phyloP scores from a whole-genome alignment of 2,888 invertebrate species.

The Aleiodes leptofemur region DNA sequence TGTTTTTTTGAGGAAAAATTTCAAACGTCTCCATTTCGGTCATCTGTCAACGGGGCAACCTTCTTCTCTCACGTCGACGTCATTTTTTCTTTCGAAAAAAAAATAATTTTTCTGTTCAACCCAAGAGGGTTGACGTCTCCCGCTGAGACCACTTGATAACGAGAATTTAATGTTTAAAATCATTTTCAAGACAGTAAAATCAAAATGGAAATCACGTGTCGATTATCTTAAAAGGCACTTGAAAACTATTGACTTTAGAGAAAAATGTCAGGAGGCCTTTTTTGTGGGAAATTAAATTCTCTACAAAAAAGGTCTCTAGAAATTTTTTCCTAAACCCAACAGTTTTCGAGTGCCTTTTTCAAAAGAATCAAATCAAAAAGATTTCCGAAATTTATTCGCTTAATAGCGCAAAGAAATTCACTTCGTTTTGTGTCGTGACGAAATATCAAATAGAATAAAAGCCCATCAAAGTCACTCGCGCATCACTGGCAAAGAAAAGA shows the following conservation, averaged over 20 bases:
- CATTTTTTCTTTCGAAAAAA: neutral
- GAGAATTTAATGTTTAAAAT: neutral
- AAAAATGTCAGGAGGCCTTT: too few species aligned
- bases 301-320: too few species aligned
- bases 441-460: constrained; percentile 35
- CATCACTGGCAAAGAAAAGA: constrained; percentile 23
- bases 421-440: constrained; percentile 31
- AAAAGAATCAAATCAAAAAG: too few species aligned
- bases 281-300: too few species aligned
- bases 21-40: constrained; percentile 34
- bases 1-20: neutral
- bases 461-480: constrained; percentile 43
- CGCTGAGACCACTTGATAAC: neutral
- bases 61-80: neutral
- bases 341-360: too few species aligned
- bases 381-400: too few species aligned
- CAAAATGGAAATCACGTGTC: too few species aligned
- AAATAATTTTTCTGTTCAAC: neutral
- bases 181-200: neutral
- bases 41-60: constrained; percentile 12
- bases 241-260: too few species aligned
- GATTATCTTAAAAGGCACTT: neutral
- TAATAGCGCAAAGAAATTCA: constrained; percentile 22
- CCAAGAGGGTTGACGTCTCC: constrained; percentile 22
- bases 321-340: too few species aligned